Percentiles rank a stretch among this genome's conserved stretches.
Evolutionary conservation across 2,797 vertebrate species (phyloP).

Genomic region (Oreonectes daqikongensis): DNA sequence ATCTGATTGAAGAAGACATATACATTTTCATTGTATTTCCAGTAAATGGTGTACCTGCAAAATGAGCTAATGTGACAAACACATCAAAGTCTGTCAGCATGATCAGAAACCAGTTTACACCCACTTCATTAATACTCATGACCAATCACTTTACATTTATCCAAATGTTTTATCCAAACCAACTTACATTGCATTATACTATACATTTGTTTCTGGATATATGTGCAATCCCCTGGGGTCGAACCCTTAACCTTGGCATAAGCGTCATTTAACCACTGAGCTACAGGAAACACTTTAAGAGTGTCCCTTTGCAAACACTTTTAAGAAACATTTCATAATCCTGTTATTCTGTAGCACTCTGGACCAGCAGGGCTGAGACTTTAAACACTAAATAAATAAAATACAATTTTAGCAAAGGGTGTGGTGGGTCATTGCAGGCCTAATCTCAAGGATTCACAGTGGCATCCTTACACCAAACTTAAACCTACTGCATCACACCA

Average conservation of each 20-base stretch:
- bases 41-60: neutral
- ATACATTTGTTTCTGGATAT: too few relatives aligned
- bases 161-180: too few relatives aligned
- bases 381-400: constrained; percentile 31
- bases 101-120: neutral
- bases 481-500: constrained; percentile 63
- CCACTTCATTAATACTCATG: neutral
- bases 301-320: neutral
- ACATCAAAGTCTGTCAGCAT: neutral
- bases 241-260: too few relatives aligned
- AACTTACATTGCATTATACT: too few relatives aligned
- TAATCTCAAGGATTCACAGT: constrained; percentile 80
- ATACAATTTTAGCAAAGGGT: constrained; percentile 64
- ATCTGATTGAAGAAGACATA: too few relatives aligned
- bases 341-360: neutral
- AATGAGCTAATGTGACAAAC: neutral
- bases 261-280: too few relatives aligned
- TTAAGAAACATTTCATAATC: constrained; percentile 56
- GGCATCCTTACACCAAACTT: constrained; percentile 74
- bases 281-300: neutral
- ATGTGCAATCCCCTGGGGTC: too few relatives aligned
- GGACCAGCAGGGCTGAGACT: neutral
- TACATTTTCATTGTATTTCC: neutral
- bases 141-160: neutral
- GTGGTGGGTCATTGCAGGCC: constrained; percentile 63